Conservation (phyloP, 2,888 invertebrate species). For the Auanema sp. region DNA sequence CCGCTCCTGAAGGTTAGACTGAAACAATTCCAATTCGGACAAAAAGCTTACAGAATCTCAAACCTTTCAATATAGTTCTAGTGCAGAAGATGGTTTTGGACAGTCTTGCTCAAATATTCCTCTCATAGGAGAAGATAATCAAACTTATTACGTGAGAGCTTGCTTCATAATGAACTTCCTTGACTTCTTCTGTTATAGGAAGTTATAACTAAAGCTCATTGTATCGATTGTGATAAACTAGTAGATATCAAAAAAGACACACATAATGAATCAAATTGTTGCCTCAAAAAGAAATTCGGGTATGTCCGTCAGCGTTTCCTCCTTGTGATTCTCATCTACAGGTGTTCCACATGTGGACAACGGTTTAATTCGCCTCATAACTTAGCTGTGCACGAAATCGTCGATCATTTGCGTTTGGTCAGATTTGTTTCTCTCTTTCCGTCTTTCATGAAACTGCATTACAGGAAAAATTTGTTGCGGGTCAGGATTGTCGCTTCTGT, state of each 20-base stretch:
- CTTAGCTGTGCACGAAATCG: constrained; percentile 14
- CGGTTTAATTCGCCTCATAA: constrained; percentile 23
- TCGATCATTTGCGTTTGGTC: constrained; percentile 11
- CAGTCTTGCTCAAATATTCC: too few species aligned
- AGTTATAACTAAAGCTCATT: constrained; percentile 20
- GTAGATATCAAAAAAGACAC: constrained; percentile 17
- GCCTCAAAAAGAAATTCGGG: background rate
- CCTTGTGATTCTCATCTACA: constrained; percentile 5
- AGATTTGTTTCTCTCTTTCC: background rate
- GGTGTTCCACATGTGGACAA: constrained; percentile 20
- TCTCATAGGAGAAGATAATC: too few species aligned
- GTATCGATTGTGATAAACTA: constrained; percentile 23
- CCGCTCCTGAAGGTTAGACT: too few species aligned
- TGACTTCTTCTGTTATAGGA: constrained; percentile 1
- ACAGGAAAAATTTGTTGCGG: constrained; percentile 21
- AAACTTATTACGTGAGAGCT: too few species aligned
- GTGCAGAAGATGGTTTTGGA: too few species aligned
- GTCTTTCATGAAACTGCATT: constrained; percentile 5
- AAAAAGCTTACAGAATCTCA: too few species aligned
- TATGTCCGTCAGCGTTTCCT: constrained; percentile 3
- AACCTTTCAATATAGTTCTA: too few species aligned
- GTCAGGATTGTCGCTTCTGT: constrained; percentile 26
- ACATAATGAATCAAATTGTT: constrained; percentile 2
- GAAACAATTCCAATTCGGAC: too few species aligned
- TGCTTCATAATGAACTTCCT: too few species aligned